Evolutionary conservation across 2,888 invertebrate species (phyloP), one percentile per base, ranked within the genome.

Genomic region (Calephelis perditalis): DNA sequence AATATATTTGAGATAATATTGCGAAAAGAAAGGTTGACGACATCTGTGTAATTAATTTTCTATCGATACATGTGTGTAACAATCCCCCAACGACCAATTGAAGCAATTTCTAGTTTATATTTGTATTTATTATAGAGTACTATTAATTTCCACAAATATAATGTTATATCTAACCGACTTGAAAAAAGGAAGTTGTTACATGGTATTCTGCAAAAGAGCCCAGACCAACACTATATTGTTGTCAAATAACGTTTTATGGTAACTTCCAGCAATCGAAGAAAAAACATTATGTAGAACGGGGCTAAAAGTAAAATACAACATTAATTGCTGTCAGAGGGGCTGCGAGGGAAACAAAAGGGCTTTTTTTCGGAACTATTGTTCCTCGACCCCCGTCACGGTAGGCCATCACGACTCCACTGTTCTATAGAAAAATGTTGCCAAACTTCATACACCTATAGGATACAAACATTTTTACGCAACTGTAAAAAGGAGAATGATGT

Each of bases 261-360:
- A 11, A 52, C 26, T 52, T 52, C 12, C 52, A 52, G 26, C 35
- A 52, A 52, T 35, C 40, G 52, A 35, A 26, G 35, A 52, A 52
- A 52, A 52, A 52, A 26, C 59, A 44, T 63, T 61, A 62, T 65
- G 64, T 65, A 61, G 54, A 62, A 63, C 61, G 65, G 75, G 78
- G 76, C 79, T 76, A 78, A 79, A 81, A 82, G 81, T 83, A 77
- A 76, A 81, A 84, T 81, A 82, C 79, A 83, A 84, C 85, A 87
- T 87, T 88, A 87, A 87, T 88, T 87, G 86, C 81, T 84, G 86
- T 84, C 87, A 82, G 80, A 67, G 68, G 72, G 69, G 71, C 69
- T 75, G 73, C 75, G 79, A 76, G 75, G 71, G 80, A 84, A 79
- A 86, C 83, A 85, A 86, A 76, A 75, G 79, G 66, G 68, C 71